phyloP scores from a whole-genome alignment of 2,888 invertebrate species.

The Esperia sulphurella region DNA sequence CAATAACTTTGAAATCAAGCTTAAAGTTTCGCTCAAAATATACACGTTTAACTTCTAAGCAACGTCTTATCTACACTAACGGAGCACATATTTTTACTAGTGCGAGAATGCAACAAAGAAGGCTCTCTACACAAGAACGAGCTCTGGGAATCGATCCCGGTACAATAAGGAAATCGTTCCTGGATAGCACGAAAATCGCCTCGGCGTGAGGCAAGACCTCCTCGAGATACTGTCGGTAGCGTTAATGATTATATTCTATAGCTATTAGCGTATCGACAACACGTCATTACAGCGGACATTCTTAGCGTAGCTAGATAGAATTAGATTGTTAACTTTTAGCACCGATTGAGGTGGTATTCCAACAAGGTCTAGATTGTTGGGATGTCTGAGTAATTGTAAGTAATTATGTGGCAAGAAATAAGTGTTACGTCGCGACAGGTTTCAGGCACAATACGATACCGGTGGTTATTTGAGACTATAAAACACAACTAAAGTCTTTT shows the following conservation, averaged over 20 bases:
- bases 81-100: conserved; percentile 4
- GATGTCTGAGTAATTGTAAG: background rate
- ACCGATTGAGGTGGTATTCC: background rate
- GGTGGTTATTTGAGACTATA: background rate
- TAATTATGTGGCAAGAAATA: conserved; percentile 1
- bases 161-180: conserved; percentile 69
- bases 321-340: conserved; percentile 12
- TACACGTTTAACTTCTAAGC: background rate
- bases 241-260: conserved; percentile 49
- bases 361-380: background rate
- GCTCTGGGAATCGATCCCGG: conserved; percentile 60
- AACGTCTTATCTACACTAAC: background rate
- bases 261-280: conserved; percentile 32
- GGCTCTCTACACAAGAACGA: conserved; percentile 29
- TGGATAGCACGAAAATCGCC: conserved; percentile 61
- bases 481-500: too few species aligned
- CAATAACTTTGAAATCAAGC: too few species aligned
- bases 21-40: too few species aligned
- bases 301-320: conserved; percentile 8
- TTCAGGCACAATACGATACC: background rate
- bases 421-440: conserved; percentile 1
- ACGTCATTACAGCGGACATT: conserved; percentile 14
- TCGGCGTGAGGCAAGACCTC: conserved; percentile 45
- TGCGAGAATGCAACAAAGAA: conserved; percentile 52
- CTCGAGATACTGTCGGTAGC: conserved; percentile 32